Conservation (phyloP, 1,140 invertebrate genomes). For the Sitobion miscanthi region DNA sequence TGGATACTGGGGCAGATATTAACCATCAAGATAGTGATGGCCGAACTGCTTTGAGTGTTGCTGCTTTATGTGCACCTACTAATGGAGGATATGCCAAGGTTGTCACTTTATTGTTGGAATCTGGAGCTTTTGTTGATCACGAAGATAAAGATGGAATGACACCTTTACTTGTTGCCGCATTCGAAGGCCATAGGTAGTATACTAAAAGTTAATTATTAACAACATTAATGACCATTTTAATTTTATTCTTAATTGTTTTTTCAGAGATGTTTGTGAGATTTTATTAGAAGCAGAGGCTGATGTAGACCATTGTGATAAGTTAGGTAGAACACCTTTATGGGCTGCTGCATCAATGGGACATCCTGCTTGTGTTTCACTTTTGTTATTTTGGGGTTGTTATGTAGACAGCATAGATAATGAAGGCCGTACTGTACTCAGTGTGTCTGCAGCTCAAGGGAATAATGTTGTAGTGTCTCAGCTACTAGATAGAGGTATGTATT, state of each 20-base stretch:
- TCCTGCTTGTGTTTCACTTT: slow-evolving; percentile 76
- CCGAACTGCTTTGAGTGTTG: slow-evolving; percentile 88
- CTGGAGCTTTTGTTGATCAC: slow-evolving; percentile 85
- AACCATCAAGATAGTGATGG: slow-evolving; percentile 90
- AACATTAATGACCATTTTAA: background rate
- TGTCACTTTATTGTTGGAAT: slow-evolving; percentile 78
- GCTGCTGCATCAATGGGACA: slow-evolving; percentile 88
- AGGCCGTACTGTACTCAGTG: slow-evolving; percentile 85
- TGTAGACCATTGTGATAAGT: slow-evolving; percentile 82
- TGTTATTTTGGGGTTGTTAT: slow-evolving; percentile 88
- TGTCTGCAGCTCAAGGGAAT: slow-evolving; percentile 85
- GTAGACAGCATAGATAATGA: slow-evolving; percentile 89
- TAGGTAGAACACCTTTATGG: slow-evolving; percentile 79
- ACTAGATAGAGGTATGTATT: slow-evolving; percentile 74
- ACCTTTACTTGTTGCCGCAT: slow-evolving; percentile 89
- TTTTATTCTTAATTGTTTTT: slow-evolving; percentile 55
- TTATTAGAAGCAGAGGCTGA: slow-evolving; percentile 86
- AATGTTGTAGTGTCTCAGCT: slow-evolving; percentile 85
- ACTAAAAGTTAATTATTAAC: background rate
- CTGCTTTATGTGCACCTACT: slow-evolving; percentile 87
- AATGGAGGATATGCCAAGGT: slow-evolving; percentile 78
- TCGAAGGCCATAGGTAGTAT: slow-evolving; percentile 83
- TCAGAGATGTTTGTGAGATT: slow-evolving; percentile 79
- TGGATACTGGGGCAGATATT: slow-evolving; percentile 85
- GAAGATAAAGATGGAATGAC: slow-evolving; percentile 93